Percentiles rank a stretch among this genome's conserved stretches.
Conservation (phyloP, 2,888 invertebrate genomes). For the Cyclophora punctaria region DNA sequence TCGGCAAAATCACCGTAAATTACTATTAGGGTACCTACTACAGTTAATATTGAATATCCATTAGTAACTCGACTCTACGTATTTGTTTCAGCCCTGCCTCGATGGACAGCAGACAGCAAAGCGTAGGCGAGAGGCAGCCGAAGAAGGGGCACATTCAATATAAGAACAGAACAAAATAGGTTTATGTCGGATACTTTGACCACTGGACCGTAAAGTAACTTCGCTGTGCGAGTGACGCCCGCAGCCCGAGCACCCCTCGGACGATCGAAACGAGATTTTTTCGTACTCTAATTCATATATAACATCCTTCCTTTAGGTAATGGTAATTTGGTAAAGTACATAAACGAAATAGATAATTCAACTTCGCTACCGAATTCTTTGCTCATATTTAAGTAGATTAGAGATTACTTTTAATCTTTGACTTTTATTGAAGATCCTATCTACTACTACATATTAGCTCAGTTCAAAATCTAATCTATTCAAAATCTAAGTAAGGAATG, state of each 20-base stretch:
- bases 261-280: not conserved
- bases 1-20: too few relatives aligned
- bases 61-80: not conserved
- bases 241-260: slow-evolving; percentile 18
- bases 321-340: too few relatives aligned
- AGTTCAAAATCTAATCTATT: too few relatives aligned
- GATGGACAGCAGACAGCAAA: slow-evolving; percentile 54
- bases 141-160: slow-evolving; percentile 72
- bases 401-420: too few relatives aligned
- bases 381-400: too few relatives aligned
- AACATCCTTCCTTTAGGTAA: not conserved
- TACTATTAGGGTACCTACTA: too few relatives aligned
- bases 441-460: too few relatives aligned
- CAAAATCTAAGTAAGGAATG: too few relatives aligned
- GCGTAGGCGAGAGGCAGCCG: slow-evolving; percentile 40
- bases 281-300: not conserved
- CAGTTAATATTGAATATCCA: not conserved
- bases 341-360: too few relatives aligned
- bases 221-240: slow-evolving; percentile 57
- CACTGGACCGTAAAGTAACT: slow-evolving; percentile 72
- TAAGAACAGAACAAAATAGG: slow-evolving; percentile 76
- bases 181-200: slow-evolving; percentile 75
- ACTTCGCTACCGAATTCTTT: too few relatives aligned
- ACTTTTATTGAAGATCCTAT: too few relatives aligned
- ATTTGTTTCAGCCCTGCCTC: slow-evolving; percentile 41